phyloP scores from a whole-genome alignment of 2,113 vertebrate species.

The Xerus inauris region DNA sequence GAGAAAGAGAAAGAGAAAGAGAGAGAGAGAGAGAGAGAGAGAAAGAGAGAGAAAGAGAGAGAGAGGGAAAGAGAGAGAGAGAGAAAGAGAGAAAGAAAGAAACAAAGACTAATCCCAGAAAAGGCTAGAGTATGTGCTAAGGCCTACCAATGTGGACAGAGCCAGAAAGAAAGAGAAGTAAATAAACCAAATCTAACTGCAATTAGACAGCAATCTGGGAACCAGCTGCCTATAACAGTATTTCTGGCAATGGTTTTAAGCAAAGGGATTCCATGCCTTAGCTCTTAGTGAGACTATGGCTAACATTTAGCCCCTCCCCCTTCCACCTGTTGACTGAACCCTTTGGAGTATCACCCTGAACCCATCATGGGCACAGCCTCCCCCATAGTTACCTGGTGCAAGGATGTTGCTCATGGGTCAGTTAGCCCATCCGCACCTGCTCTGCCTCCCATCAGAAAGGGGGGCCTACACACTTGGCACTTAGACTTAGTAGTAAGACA shows the following conservation, averaged over 20 bases:
- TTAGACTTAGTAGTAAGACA: background rate
- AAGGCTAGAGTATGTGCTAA: background rate
- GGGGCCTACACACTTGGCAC: background rate
- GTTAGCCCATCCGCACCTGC: background rate
- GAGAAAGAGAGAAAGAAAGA: too few species aligned
- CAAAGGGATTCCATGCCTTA: background rate
- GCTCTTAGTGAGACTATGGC: background rate
- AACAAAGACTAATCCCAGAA: background rate
- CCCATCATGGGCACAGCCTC: background rate
- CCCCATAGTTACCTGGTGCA: too few species aligned
- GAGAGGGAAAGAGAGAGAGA: too few species aligned
- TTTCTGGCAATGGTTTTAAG: background rate
- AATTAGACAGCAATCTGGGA: background rate
- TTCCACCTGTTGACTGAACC: background rate
- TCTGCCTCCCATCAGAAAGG: background rate
- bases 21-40: too few species aligned
- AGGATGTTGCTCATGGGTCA: fast-evolving
- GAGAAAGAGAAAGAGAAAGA: too few species aligned
- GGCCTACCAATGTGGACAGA: background rate
- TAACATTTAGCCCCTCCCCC: background rate
- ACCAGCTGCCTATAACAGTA: background rate
- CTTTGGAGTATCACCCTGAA: background rate
- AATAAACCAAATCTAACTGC: background rate
- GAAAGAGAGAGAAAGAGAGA: too few species aligned
- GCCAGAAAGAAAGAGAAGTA: background rate